Conservation (phyloP, 2,888 invertebrate genomes). For the Yponomeuta evonymella region DNA sequence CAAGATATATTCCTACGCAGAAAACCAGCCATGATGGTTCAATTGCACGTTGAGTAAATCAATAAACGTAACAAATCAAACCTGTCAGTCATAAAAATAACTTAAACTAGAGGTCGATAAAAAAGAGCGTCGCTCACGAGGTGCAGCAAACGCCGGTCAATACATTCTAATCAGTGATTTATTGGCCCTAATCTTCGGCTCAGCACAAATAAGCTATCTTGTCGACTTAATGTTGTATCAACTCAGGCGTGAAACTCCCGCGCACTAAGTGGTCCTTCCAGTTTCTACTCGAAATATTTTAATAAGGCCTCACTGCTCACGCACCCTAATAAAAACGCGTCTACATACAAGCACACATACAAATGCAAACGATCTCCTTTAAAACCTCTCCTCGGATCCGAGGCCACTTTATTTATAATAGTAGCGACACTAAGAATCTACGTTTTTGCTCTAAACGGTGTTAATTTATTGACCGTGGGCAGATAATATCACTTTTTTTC, state of each 20-base stretch:
- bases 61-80: conserved; percentile 2
- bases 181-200: conserved; percentile 73
- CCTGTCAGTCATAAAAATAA: conserved; percentile 53
- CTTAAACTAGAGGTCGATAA: conserved; percentile 57
- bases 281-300: conserved; percentile 77
- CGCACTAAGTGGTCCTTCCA: conserved; percentile 77
- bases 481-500: conserved; percentile 76
- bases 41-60: neutral
- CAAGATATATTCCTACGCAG: neutral
- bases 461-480: conserved; percentile 76
- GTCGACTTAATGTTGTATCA: conserved; percentile 76
- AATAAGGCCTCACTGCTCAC: conserved; percentile 74
- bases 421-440: conserved; percentile 74
- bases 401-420: conserved; percentile 69
- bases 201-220: conserved; percentile 77
- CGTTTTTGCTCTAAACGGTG: conserved; percentile 76
- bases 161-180: conserved; percentile 77
- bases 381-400: conserved; percentile 41
- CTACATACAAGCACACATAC: conserved; percentile 44
- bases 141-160: conserved; percentile 71
- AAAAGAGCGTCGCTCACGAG: conserved; percentile 57
- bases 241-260: conserved; percentile 75
- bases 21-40: neutral
- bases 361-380: conserved; percentile 51
- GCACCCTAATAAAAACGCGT: conserved; percentile 72